Evolutionary conservation across 2,888 invertebrate genomes (phyloP), one percentile per base, ranked within the genome.

Genomic region (Spatulosminthurus flaviceps): DNA sequence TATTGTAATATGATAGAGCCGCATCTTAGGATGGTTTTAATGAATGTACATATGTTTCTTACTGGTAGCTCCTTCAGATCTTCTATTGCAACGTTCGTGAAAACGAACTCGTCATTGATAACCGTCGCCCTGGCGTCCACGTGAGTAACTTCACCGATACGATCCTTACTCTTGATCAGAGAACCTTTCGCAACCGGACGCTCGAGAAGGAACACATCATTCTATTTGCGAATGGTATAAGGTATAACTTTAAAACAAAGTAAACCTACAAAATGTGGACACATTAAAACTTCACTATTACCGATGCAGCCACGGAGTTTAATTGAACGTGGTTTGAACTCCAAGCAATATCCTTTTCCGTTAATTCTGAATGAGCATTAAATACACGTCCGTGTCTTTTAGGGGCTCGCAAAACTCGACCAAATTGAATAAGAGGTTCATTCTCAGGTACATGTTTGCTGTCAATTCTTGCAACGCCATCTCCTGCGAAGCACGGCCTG

Each of bases 271-370:
- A 1, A 16, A 16, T 11, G n/a, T 51, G 51, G 16, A 19, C 16
- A 51, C 16, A 51, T 4, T 4, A 4, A 34, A 7, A 34, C 34
- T 34, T 34, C 9, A 51, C 16, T 5, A 19, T 51, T 51, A 51
- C 51, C 51, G 51, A 51, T 16, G 51, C n/a, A 1, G 51, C 51
- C 4, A 16, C 51, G 16, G 51, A 51, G n/a, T n/a, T 51, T 51
- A 51, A 19, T 2, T 2, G 51, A n/a, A 51, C 16, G 16, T 51
- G 51, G n/a, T 51, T 51, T n/a, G 51, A n/a, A 51, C 51, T 51
- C 51, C 51, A 51, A n/a, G 51, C 51, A n/a, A 51, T 51, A 51
- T 51, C 51, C 16, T 51, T 51, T 51, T 51, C 51, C n/a, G 51
- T 51, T 19, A 51, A n/a, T 51, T 51, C 51, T 9, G 51, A 51